Evolutionary conservation across 2,888 invertebrate species (phyloP).

Genomic region (Nymphalis polychloros): DNA sequence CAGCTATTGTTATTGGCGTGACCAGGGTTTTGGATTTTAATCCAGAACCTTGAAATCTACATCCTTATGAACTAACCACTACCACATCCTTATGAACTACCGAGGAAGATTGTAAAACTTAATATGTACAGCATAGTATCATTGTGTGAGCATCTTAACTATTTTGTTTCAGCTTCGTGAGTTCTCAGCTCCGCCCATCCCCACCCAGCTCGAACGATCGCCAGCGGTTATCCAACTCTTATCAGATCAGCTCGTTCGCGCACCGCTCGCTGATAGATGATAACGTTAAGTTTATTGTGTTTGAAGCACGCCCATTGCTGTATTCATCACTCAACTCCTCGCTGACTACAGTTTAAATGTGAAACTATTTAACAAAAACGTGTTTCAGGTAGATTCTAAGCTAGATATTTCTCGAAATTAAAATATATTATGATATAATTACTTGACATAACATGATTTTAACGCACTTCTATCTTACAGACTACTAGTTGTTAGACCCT

Average conservation of each 20-base stretch:
- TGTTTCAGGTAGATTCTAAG: neutral
- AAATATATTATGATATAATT: neutral
- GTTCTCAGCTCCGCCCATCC: conserved; percentile 2
- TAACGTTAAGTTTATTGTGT: conserved; percentile 16
- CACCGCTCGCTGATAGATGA: conserved; percentile 12
- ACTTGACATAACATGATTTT: neutral
- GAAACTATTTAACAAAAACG: neutral
- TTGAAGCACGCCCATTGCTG: conserved; percentile 11
- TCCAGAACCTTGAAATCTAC: too few species aligned
- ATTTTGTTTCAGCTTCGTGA: neutral
- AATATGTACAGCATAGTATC: neutral
- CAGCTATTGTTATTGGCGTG: too few species aligned
- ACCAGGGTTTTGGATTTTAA: too few species aligned
- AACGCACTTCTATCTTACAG: too few species aligned
- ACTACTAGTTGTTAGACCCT: too few species aligned
- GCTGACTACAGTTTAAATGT: neutral
- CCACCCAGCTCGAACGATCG: conserved; percentile 3
- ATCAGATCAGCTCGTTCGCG: conserved; percentile 10
- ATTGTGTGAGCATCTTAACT: neutral
- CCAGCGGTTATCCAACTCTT: neutral
- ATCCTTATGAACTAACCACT: too few species aligned
- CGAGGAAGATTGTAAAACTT: too few species aligned
- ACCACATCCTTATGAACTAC: too few species aligned
- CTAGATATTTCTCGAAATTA: neutral
- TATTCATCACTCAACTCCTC: neutral